Evolutionary conservation across 1,140 invertebrate genomes (phyloP), one percentile per base, ranked within the genome.

Genomic region (Drosophila funebris): DNA sequence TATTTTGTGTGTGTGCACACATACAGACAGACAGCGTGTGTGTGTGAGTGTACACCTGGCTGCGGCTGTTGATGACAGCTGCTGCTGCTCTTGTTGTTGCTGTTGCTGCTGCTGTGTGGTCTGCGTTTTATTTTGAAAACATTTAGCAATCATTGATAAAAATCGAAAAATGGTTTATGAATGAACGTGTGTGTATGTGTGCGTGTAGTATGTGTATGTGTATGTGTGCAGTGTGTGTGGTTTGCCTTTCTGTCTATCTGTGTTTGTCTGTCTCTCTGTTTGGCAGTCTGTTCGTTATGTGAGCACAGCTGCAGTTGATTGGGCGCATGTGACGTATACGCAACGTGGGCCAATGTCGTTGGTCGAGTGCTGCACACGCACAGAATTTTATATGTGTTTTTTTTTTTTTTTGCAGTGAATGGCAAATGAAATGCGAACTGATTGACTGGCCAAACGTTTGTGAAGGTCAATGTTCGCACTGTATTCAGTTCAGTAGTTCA

Each of bases 91-190:
- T 0, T 67, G 67, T 7, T 63, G 44, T 3, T 56, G 20, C 14
- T 44, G 63, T 1, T 53, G 54, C 7, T 54, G 50, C 33, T 71
- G 70, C 44, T 66, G 63, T 62, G 50, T 50, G 64, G 64, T 56
- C 46, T 46, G 56, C 24, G 66, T 72, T 85, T 85, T 88, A 75
- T 81, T 87, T 85, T 64, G 66, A 76, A 76, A 85, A 70, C 80
- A 84, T 84, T 84, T 87, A 78, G 78, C 83, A 87, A 87, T 88
- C 83, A 87, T 87, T 87, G 83, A 87, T 88, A 87, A 87, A 87
- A 88, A 87, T 87, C 83, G 76, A 83, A 73, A 78, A 78, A 88
- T 78, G 44, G 67, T 82, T 87, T 87, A 87, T 87, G 82, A 87
- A 87, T 87, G 82, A 88, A 88, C 29, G 72, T 8, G 46, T 24